These are phyloP conservation scores for Cheilosia variabilis DNA, from an alignment of 2,888 invertebrate genomes.

Conservation along the genomic window DNA sequence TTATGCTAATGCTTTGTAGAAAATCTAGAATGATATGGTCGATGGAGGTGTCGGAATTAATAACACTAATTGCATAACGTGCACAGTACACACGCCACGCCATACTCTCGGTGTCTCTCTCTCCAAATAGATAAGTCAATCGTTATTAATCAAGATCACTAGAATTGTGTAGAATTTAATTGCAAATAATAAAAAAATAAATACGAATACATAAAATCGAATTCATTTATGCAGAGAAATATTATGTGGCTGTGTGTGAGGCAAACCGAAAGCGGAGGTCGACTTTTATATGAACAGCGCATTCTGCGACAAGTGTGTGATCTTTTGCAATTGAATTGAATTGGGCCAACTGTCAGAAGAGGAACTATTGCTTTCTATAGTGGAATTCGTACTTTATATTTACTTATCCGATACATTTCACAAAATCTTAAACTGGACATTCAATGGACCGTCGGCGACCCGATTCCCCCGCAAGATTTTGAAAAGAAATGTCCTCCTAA, in stretches of 20 bases:
- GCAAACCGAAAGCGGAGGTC: conserved; percentile 35
- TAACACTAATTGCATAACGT: conserved; percentile 65
- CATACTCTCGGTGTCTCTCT: conserved; percentile 25
- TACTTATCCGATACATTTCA: too few species aligned
- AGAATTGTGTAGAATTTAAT: conserved; percentile 60
- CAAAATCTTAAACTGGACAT: too few species aligned
- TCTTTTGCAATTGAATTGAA: not conserved
- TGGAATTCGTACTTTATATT: too few species aligned
- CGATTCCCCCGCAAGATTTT: too few species aligned
- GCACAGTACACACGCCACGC: not conserved
- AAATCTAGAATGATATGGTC: conserved; percentile 17
- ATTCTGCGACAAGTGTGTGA: not conserved
- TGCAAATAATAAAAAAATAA: conserved; percentile 25
- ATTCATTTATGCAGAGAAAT: conserved; percentile 51
- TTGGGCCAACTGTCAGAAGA: too few species aligned
- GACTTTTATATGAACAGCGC: conserved; percentile 12
- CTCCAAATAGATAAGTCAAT: conserved; percentile 60
- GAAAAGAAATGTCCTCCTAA: too few species aligned
- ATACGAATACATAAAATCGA: conserved; percentile 10
- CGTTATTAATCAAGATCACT: conserved; percentile 71
- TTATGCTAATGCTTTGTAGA: conserved; percentile 42
- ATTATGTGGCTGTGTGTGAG: not conserved
- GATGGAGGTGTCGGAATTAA: conserved; percentile 72
- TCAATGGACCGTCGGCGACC: too few species aligned
- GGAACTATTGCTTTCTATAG: too few species aligned